Base-by-base conservation (phyloP, 2,113 vertebrate genomes). In the Pleuronectes platessa region DNA sequence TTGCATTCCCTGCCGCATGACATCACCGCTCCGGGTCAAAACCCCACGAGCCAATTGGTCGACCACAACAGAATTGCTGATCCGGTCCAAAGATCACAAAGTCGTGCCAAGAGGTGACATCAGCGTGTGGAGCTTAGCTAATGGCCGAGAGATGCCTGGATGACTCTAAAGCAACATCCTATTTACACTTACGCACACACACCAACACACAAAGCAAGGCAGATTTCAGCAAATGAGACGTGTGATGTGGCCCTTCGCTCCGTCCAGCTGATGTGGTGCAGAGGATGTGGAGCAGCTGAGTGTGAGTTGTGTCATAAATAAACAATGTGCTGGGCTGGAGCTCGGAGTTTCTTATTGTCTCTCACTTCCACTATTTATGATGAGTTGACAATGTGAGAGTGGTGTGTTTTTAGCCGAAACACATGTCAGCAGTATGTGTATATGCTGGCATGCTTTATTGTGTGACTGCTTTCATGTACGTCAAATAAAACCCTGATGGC, bases 71-170 rank as follows among this genome's bases (percentile, higher is more conserved):
- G 76, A 93, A 90, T 61, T 90, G 92, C 90, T 93, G 94, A 94
- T 92, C 79, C 74, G 68, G 84, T 90, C 83, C 79, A 91, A 89
- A 92, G 89, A 93, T 92, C 89, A 88, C 90, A 89, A 78, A 88
- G 87, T 91, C 40, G 78, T 88, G 88, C 89, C 90, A 91, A 90
- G 75, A 82, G 89, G 85, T 93, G 93, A 94, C 93, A 92, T 93
- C 92, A 93, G 89, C 66, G 14, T 74, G 81, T 85, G 78, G 86
- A 88, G 84, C 79, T 85, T 81, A 90, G 88, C 83, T 90, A 91
- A 80, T 83, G 78, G 65, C 81, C 23, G 76, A 90, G 89, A 90
- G 76, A 87, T 77, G 86, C 74, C 79, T 72, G 84, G 15, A 58
- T 78, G 75, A 74, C 70, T 59, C 81, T 89, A 88, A 90, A 88